Evolutionary conservation across 2,113 vertebrate genomes (phyloP), one percentile per base, ranked within the genome.

Genomic region (Seriola dumerili): DNA sequence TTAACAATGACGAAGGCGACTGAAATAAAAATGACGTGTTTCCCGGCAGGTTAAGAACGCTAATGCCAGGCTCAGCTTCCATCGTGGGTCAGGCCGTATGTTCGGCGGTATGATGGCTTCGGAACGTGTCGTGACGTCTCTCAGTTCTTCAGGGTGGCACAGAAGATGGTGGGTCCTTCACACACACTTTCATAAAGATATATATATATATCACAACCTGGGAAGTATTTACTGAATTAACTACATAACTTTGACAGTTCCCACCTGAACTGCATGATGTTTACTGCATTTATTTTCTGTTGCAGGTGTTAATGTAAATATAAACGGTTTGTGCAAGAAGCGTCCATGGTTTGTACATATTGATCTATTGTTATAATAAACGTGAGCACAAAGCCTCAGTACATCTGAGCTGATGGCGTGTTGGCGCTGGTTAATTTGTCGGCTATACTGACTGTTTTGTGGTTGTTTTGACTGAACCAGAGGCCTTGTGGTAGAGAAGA

Each of bases 91-190:
- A 94, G 95, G 4, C 97, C 97, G 0, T 95, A 96, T 0, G 94
- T 97, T 16, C 95, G 90, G 0, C 91, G 94, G 1, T 96, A 96
- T 0, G 88, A 96, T 29, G 94, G 89, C 84, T 99, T 99, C 0
- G 98, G 98, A 96, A 95, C 0, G 84, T 96, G 0, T 78, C 97
- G 97, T 2, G 97, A 98, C 0, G 96, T 96, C 21, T 96, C 96
- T 1, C 95, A 96, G 75, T 99, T 99, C 93, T 99, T 99, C 93
- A 96, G 97, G 8, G 88, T 94, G 0, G 97, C 96, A 50, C 97
- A 98, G 75, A 97, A 97, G 82, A 82, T 74, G 12, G 98, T 99
- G 85, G 89, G 97, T 93, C 46, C 7, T 48, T 29, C 6, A 29
- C 32, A 12, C 44, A 32, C 6, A 36, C 16, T 32, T 32, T n/a